Evolutionary conservation across 1,140 invertebrate species (phyloP), one percentile per base, ranked within the genome.

Genomic region (Periplaneta americana): DNA sequence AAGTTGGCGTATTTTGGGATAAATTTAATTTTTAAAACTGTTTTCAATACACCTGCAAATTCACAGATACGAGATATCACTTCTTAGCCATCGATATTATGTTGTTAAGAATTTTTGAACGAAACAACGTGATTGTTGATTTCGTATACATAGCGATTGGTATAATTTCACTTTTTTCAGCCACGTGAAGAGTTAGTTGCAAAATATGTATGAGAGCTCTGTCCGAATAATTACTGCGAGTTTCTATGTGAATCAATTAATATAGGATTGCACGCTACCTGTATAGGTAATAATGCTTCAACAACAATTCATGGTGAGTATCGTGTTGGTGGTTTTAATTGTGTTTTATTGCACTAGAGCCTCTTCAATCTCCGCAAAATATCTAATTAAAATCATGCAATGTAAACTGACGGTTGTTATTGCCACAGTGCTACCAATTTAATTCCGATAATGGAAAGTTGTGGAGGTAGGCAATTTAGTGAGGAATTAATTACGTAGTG

Each of bases 221-320:
- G n/a, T n/a, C n/a, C n/a, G n/a, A 18, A 48, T 48, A 48, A 78
- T 57, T 34, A 82, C 33, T 31, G 81, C 15, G 74, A 82, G 39
- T 5, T 48, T 22, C 39, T 48, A 0, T 48, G 39, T 48, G 39
- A 48, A 48, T 6, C 39, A 48, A 48, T 48, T 48, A 48, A 48
- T 48, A 48, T 18, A 17, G 39, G 39, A 48, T 15, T 48, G n/a
- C 39, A 48, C 17, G 39, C n/a, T 48, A 48, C 39, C 39, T 48
- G 39, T 22, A 13, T 22, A 10, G 39, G 17, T 48, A 48, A 22
- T 48, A 48, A 48, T 48, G 39, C 10, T 18, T 18, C 39, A 15
- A 48, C n/a, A 48, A 15, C 39, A 48, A 22, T 66, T 66, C 13
- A 28, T 66, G 28, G 22, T n/a, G n/a, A n/a, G n/a, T n/a, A n/a